Conservation (phyloP, 1,140 invertebrate genomes). For the Saccostrea echinata region DNA sequence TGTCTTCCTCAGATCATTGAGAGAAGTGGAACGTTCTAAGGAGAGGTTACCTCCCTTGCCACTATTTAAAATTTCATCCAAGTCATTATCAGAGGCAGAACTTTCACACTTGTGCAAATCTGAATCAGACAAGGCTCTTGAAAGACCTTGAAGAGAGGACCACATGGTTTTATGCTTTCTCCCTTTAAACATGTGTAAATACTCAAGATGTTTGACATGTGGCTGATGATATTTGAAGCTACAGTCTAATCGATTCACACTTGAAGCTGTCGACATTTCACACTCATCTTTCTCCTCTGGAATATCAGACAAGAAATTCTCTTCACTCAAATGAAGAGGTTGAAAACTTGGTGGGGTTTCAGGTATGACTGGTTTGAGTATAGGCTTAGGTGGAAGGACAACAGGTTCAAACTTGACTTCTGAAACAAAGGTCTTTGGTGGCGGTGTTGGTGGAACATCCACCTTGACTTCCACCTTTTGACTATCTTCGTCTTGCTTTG, state of each 20-base stretch:
- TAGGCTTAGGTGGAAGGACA: background rate
- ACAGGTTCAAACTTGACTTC: conserved; percentile 4
- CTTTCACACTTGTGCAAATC: conserved; percentile 23
- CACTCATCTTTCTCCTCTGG: conserved; percentile 73
- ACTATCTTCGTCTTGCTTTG: background rate
- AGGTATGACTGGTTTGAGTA: conserved; percentile 32
- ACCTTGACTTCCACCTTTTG: background rate
- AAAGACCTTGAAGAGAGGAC: conserved; percentile 58
- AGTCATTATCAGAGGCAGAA: conserved; percentile 58
- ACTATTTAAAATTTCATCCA: conserved; percentile 43
- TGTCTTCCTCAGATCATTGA: conserved; percentile 60
- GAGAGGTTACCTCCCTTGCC: conserved; percentile 2
- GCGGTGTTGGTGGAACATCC: background rate
- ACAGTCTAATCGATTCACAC: conserved; percentile 47
- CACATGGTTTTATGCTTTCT: conserved; percentile 54
- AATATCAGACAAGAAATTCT: conserved; percentile 72
- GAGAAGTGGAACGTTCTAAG: conserved; percentile 36
- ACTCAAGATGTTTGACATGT: conserved; percentile 15
- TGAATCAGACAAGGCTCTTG: conserved; percentile 43
- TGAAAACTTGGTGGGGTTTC: conserved; percentile 42
- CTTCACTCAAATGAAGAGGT: conserved; percentile 64
- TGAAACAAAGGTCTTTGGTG: background rate
- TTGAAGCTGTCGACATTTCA: conserved; percentile 54
- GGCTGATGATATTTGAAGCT: conserved; percentile 32
- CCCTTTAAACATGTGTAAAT: conserved; percentile 45